Conservation (phyloP, 2,888 invertebrate species). For the Mythimna pallens region DNA sequence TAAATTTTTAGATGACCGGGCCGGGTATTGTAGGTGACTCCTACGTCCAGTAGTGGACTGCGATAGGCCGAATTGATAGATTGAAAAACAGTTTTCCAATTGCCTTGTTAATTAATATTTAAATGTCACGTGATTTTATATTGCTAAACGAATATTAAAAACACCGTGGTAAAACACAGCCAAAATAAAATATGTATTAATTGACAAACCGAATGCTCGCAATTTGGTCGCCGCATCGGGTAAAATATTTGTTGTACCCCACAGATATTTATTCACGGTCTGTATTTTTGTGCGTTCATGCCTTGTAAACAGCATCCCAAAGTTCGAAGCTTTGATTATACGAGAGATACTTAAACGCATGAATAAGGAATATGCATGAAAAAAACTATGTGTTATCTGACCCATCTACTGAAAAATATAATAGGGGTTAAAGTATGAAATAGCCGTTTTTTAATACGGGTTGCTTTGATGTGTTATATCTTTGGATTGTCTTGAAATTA, state of each 20-base stretch:
- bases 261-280: conserved; percentile 23
- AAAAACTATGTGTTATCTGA: no score
- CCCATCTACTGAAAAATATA: no score
- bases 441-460: no score
- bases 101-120: not conserved
- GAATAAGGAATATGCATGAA: conserved; percentile 21
- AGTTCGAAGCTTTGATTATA: conserved; percentile 2
- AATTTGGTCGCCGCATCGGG: not conserved
- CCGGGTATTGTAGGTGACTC: no score
- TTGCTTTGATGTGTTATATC: no score
- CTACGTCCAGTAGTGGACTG: not conserved
- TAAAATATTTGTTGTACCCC: conserved; percentile 10
- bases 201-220: conserved; percentile 13
- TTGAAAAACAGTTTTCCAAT: not conserved
- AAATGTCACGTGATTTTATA: not conserved
- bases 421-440: no score
- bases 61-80: not conserved
- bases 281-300: not conserved
- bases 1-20: no score
- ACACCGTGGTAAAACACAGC: not conserved
- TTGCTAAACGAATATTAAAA: conserved; percentile 12
- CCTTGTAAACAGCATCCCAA: conserved; percentile 5
- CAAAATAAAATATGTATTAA: conserved; percentile 7
- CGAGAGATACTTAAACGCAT: conserved; percentile 22
- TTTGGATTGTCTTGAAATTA: no score